Base-by-base conservation (phyloP, 2,888 invertebrate species). In the Penaeus monodon region DNA sequence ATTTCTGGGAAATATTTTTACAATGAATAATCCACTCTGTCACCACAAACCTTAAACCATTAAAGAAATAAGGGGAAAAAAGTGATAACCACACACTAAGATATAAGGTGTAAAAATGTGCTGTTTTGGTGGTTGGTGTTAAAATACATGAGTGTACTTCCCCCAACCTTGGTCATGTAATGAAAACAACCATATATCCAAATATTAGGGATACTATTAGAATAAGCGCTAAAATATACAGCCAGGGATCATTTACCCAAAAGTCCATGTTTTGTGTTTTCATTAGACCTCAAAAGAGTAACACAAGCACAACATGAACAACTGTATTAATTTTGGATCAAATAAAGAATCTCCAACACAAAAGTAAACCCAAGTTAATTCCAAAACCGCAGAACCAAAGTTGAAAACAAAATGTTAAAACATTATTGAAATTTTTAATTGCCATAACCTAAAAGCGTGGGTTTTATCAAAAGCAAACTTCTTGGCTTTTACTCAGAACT, bases 211-310 rank as follows among this genome's bases (percentile, higher is more conserved):
- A 33, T 68, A 29, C 38, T 64, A n/a, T 49, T 64, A 73, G 68
- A 27, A 84, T 63, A 85, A 85, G 85, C 85, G 80, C 63, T 38
- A 80, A 63, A 80, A 85, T 80, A 74, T 84, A 84, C 85, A 80
- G 85, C 80, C 84, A 85, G 22, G 64, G 66, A 63, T 74, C 27
- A 73, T 24, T 33, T 74, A 29, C 64, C 10, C 64, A 73, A 70
- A 29, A 80, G 70, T 29, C 64, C 65, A 24, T 38, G 70, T n/a
- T 64, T 49, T 57, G 29, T 38, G 20, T 38, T 44, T 78, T 78
- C 49, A 80, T 68, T 73, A 73, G 33, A 80, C 63, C 78, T 33
- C 64, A 29, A n/a, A 27, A 76, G 44, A 49, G 17, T 57, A 78
- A 70, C 78, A 68, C 68, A 66, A 78, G 57, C 49, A 76, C 20